Evolutionary conservation across 1,140 invertebrate genomes (phyloP), one percentile per base, ranked within the genome.

Genomic region (Leptopilina clavipes): DNA sequence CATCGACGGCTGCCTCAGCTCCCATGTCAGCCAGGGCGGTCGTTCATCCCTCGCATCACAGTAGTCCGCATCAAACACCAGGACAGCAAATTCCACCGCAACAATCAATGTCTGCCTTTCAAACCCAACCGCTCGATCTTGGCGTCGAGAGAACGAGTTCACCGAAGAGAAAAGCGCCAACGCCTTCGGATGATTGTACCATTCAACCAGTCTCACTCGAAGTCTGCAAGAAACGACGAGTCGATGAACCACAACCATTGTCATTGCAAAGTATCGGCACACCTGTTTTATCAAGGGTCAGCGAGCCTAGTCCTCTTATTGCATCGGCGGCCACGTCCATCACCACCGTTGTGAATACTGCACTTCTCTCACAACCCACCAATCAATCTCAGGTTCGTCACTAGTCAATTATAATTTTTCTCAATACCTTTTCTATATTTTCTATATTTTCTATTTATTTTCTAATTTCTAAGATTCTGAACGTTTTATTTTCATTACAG

Each of bases 81-180:
- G 83, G 81, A 25, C 86, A 86, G 40, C 86, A 72, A 56, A 54
- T 65, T 48, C 79, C 74, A 25, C 76, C 3, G 25, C 75, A 54
- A 44, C 80, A 52, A 78, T 71, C 76, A 76, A 31, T 65, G 76
- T 0, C 74, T 83, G 85, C 88, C 65, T 90, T 92, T 73, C 93
- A 94, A 83, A 94, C 93, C 22, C 94, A 95, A 84, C 95, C 95
- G 1, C 89, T 95, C 10, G 94, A 95, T 86, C 91, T 95, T 12
- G 94, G 94, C 14, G 92, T 95, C 0, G 91, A 92, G 54, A 86
- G 88, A 48, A 89, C 90, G 5, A 84, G 86, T 7, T 93, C 92
- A 19, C 92, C 92, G 0, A 93, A 93, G 79, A 85, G 93, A 19
- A 94, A 93, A 86, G 88, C 89, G 0, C 85, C 86, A 1, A 91